phyloP scores from a whole-genome alignment of 1,140 invertebrate genomes.

The Gryon sp. region DNA sequence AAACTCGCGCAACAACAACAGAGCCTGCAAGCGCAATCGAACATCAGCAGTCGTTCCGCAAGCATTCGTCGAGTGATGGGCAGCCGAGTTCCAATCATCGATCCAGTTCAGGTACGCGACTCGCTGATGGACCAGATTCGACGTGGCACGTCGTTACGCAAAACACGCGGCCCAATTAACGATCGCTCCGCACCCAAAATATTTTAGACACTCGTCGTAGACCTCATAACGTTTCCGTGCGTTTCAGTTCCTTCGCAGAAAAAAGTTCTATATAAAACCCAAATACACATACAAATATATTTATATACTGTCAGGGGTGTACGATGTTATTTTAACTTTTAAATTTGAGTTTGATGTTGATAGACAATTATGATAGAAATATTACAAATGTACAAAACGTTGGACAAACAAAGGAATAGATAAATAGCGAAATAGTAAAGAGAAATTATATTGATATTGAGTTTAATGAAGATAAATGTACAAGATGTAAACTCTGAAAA shows the following conservation, averaged over 20 bases:
- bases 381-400: no score
- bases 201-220: slow-evolving; percentile 76
- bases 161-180: slow-evolving; percentile 83
- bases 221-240: not conserved
- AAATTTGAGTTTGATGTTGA: not conserved
- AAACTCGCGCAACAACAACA: slow-evolving; percentile 83
- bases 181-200: slow-evolving; percentile 86
- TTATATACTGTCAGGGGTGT: slow-evolving; percentile 21
- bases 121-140: slow-evolving; percentile 95
- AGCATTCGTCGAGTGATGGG: slow-evolving; percentile 84
- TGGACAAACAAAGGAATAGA: no score
- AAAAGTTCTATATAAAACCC: slow-evolving; percentile 8
- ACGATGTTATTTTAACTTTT: slow-evolving; percentile 9
- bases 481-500: no score
- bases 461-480: no score
- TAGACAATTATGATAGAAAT: no score
- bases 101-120: slow-evolving; percentile 81
- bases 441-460: no score
- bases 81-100: slow-evolving; percentile 77
- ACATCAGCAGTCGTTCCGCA: slow-evolving; percentile 84
- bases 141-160: slow-evolving; percentile 87
- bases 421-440: no score
- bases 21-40: slow-evolving; percentile 77
- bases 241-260: slow-evolving; percentile 54
- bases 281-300: slow-evolving; percentile 32